Base-by-base conservation (phyloP, 2,888 invertebrate species). In the Cactoblastis cactorum region DNA sequence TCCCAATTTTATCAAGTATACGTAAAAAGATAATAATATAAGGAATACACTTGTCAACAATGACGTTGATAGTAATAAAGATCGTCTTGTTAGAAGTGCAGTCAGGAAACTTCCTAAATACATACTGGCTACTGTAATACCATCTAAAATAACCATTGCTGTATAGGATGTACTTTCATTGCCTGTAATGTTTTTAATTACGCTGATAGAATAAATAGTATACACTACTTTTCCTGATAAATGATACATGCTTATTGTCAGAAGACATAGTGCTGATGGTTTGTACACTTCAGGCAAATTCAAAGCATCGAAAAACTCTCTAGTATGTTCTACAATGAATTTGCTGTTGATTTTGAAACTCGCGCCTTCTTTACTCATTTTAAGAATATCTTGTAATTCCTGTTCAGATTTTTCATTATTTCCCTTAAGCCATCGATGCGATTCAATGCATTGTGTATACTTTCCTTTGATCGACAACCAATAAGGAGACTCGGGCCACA, bases 101-200 rank as follows among this genome's bases (percentile, higher is more conserved):
- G 74, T 63, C 34, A 77, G 51, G 43, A 64, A 60, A 61, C 80
- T 75, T 11, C 81, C 82, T 12, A 72, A 24, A 59, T 80, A 80
- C 74, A 76, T 76, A 6, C 78, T 75, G 1, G 74, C 54, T 38
- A 83, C 73, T n/a, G 80, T 81, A 1, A 80, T 67, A 2, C 76
- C 81, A 38, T 83, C 82, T 46, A 82, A 61, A 45, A 82, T 69
- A 8, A 83, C 61, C 82, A 82, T 82, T 3, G 72, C 77, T 2
- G 61, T 71, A 14, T 77, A 80, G 0, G 79, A 77, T 0, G 73
- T 66, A 1, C 59, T 54, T 52, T 80, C 76, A 18, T 67, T 71
- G 3, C 57, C 53, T 0, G 79, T 77, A 22, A 82, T 77, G 55
- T 70, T 59, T 12, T 57, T 68, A 14, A 79, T 69, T 35, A 82